Conservation (phyloP, 1,140 invertebrate genomes). For the Cepaea nemoralis region DNA sequence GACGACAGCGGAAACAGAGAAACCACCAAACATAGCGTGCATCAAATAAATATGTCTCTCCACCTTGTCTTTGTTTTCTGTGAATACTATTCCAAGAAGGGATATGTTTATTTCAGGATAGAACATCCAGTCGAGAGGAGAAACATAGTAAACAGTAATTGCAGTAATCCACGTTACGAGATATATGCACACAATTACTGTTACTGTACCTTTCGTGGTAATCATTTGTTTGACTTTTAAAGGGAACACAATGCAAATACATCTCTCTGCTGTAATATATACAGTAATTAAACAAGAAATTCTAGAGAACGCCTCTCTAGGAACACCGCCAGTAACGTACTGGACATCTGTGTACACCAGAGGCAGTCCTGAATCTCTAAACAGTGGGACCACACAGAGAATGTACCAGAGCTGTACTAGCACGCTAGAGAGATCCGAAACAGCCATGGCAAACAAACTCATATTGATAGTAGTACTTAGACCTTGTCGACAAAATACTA, state of each 20-base stretch:
- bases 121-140: conserved; percentile 14
- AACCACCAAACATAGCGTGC: not conserved
- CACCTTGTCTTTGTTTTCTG: not conserved
- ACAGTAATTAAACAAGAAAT: not conserved
- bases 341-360: not conserved
- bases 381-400: not conserved
- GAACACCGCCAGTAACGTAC: not conserved
- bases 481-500: not conserved
- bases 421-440: not conserved
- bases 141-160: not conserved
- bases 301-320: not conserved
- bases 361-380: not conserved
- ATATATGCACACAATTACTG: not conserved
- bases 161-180: not conserved
- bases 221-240: not conserved
- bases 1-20: not conserved
- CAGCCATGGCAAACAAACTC: not conserved
- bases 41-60: not conserved
- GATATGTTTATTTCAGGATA: not conserved
- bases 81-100: not conserved
- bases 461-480: not conserved
- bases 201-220: not conserved
- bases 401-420: not conserved
- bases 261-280: not conserved
- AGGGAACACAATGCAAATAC: not conserved